Percentiles rank a stretch among this genome's conserved stretches.
Evolutionary conservation across 2,113 vertebrate species (phyloP).

Genomic region (Nothoprocta pentlandii): DNA sequence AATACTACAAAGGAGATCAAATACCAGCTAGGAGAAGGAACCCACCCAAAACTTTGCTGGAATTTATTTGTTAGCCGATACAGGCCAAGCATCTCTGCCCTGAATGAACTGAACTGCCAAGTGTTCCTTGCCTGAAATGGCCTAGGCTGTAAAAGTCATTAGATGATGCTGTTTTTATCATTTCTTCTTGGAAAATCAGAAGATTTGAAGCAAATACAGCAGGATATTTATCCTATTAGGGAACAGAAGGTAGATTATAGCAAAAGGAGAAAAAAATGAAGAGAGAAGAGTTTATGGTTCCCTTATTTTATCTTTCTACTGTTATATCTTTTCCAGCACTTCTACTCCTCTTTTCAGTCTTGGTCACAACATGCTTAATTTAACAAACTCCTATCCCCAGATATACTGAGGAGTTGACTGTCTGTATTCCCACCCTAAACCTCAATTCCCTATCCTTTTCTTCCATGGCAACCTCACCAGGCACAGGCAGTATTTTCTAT

Average conservation of each 20-base stretch:
- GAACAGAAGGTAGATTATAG: background rate
- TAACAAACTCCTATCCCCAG: background rate
- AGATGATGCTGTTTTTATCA: background rate
- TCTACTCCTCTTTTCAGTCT: background rate
- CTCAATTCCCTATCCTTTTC: background rate
- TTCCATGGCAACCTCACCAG: background rate
- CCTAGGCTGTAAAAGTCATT: slow-evolving; percentile 20
- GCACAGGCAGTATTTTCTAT: background rate
- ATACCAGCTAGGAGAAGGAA: slow-evolving; percentile 42
- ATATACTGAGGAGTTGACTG: background rate
- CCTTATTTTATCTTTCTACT: background rate
- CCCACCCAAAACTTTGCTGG: slow-evolving; percentile 41
- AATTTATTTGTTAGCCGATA: slow-evolving; percentile 1
- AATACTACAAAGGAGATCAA: background rate
- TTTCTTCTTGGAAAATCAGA: slow-evolving; percentile 29
- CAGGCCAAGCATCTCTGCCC: background rate
- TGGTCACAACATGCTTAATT: background rate
- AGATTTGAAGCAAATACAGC: background rate
- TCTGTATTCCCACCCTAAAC: background rate
- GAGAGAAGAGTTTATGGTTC: background rate
- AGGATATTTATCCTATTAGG: background rate
- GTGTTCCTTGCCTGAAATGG: background rate
- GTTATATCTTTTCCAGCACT: background rate
- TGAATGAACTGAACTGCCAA: background rate
- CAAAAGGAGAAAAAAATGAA: background rate